Evolutionary conservation across 2,113 vertebrate species (phyloP), one percentile per base, ranked within the genome.

Genomic region (Numida meleagris): DNA sequence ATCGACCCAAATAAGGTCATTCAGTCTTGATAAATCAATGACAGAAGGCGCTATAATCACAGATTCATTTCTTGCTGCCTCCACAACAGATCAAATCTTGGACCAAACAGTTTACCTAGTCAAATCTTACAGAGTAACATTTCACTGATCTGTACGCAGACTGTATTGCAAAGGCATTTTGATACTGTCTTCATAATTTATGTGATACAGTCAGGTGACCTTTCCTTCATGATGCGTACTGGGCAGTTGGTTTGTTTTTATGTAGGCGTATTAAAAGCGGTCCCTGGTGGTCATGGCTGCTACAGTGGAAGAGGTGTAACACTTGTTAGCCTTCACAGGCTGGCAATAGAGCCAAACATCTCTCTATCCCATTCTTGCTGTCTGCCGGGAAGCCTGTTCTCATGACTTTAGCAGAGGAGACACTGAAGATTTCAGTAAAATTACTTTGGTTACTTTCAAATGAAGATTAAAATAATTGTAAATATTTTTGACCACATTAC

Each of bases 201-300:
- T 10, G 29, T 13, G 5, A 80, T 18, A 43, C 40, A 19, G 33
- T 33, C 15, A n/a, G 19, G 10, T 57, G 12, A 53, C 36, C 14
- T 66, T 36, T 50, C n/a, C 36, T 65, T 83, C 2, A 0, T 25
- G 53, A 82, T 51, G n/a, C 25, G 36, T 0, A 0, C 18, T 55
- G 24, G 24, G 24, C 9, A 40, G 14, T 38, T 51, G 67, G 24
- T 20, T 25, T 61, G 15, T 61, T 62, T 17, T 29, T 62, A 67
- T 9, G 20, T 13, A 66, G 76, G 53, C 17, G 14, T 40, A 51
- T 62, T 45, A 34, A 45, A 90, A 71, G 18, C 9, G 12, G 19
- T n/a, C 57, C 14, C 21, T 51, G 45, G 38, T 0, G 0, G 24
- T 34, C 50, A 76, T 1, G 40, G 76, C 33, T 50, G 14, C 57